These are phyloP conservation scores for Rhinogobius similis DNA, from an alignment of 2,113 vertebrate genomes.

Conservation along the genomic window DNA sequence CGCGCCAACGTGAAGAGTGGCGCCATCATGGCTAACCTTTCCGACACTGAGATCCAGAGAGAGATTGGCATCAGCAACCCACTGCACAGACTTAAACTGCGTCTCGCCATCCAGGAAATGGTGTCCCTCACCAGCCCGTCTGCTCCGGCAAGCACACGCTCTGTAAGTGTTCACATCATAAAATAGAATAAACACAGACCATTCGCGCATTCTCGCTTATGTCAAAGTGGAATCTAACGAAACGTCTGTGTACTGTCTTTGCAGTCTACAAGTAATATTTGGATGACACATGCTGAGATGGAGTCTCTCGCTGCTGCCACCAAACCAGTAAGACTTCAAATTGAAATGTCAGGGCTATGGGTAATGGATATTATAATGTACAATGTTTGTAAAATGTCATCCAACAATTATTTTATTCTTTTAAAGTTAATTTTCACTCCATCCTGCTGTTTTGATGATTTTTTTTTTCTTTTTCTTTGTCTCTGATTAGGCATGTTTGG, in stretches of 20 bases:
- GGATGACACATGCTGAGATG: slow-evolving; percentile 97
- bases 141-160: slow-evolving; percentile 88
- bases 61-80: slow-evolving; percentile 96
- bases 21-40: slow-evolving; percentile 93
- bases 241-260: slow-evolving; percentile 25
- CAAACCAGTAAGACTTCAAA: slow-evolving; percentile 84
- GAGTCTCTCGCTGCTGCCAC: slow-evolving; percentile 88
- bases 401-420: not conserved
- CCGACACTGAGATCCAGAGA: slow-evolving; percentile 93
- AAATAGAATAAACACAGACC: not conserved
- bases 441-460: slow-evolving; percentile 35
- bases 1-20: slow-evolving; percentile 93
- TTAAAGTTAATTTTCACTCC: not conserved
- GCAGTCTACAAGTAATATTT: slow-evolving; percentile 92
- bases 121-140: slow-evolving; percentile 93
- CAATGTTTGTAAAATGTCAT: not conserved
- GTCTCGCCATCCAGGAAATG: slow-evolving; percentile 95
- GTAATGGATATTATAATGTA: not conserved
- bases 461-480: slow-evolving; percentile 68
- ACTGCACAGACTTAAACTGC: slow-evolving; percentile 90
- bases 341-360: not conserved
- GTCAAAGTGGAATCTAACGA: not conserved
- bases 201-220: not conserved
- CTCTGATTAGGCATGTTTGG: slow-evolving; percentile 77
- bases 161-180: slow-evolving; percentile 70